Evolutionary conservation across 2,797 vertebrate genomes (phyloP).

Genomic region (Ispidina picta): DNA sequence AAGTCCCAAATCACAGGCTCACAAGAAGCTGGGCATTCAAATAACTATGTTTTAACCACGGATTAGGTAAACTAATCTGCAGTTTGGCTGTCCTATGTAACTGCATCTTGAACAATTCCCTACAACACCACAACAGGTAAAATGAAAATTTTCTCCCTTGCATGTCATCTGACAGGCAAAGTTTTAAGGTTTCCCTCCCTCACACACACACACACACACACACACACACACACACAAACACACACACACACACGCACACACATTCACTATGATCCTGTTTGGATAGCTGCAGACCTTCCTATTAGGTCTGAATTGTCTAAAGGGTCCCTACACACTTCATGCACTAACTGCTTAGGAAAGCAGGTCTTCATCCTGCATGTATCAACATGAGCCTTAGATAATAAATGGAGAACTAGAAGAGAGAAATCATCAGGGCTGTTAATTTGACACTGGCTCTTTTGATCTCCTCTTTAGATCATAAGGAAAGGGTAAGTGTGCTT

Average conservation of each 20-base stretch:
- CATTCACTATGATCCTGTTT: accelerated
- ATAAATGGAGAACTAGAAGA: conserved; percentile 59
- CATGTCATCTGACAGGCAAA: accelerated
- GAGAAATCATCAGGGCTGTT: conserved; percentile 75
- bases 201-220: accelerated
- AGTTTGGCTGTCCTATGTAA: not conserved
- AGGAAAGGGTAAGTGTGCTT: conserved; percentile 78
- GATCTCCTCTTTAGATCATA: conserved; percentile 77
- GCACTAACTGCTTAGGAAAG: not conserved
- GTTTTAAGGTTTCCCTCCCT: not conserved
- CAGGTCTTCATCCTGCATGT: conserved; percentile 13
- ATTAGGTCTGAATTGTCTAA: accelerated
- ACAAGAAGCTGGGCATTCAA: not conserved
- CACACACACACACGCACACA: too few species aligned
- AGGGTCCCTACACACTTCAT: not conserved
- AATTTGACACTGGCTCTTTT: conserved; percentile 77
- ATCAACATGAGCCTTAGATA: conserved; percentile 59
- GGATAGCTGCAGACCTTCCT: not conserved
- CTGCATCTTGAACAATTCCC: not conserved
- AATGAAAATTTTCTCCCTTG: not conserved
- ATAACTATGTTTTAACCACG: not conserved
- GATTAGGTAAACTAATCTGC: not conserved
- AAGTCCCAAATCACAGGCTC: not conserved
- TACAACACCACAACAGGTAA: accelerated
- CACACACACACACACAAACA: too few species aligned